Evolutionary conservation across 2,797 vertebrate species (phyloP).

Genomic region (Hypotaenidia okinawae): DNA sequence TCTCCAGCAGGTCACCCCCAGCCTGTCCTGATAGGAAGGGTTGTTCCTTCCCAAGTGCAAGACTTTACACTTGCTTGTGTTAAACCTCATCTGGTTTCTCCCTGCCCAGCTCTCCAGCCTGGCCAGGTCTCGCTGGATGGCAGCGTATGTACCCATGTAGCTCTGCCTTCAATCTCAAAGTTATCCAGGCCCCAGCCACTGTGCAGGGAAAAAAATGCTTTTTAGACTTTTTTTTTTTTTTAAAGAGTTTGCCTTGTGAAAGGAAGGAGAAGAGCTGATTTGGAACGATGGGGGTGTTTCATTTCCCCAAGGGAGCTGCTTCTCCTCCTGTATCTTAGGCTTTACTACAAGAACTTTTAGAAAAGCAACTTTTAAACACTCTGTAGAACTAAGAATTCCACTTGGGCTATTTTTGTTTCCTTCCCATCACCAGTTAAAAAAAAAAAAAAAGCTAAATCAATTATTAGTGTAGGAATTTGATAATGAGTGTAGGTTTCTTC

Average conservation of each 20-base stretch:
- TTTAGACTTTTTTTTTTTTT: background rate
- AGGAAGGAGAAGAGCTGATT: background rate
- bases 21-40: too few relatives aligned
- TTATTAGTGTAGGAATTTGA: background rate
- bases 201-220: background rate
- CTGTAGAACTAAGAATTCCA: background rate
- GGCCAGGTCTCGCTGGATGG: too few relatives aligned
- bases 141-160: background rate
- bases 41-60: too few relatives aligned
- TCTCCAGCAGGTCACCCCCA: too few relatives aligned
- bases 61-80: too few relatives aligned
- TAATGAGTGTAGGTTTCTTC: rapidly evolving
- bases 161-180: background rate
- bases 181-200: background rate
- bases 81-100: too few relatives aligned
- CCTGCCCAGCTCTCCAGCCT: too few relatives aligned
- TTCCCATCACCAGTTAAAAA: background rate
- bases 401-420: background rate
- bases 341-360: background rate
- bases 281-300: background rate
- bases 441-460: background rate
- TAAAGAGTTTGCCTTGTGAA: background rate
- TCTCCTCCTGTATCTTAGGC: background rate
- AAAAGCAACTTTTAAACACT: background rate
- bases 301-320: background rate